phyloP scores from a whole-genome alignment of 2,113 vertebrate species.

The Peromyscus maniculatus region DNA sequence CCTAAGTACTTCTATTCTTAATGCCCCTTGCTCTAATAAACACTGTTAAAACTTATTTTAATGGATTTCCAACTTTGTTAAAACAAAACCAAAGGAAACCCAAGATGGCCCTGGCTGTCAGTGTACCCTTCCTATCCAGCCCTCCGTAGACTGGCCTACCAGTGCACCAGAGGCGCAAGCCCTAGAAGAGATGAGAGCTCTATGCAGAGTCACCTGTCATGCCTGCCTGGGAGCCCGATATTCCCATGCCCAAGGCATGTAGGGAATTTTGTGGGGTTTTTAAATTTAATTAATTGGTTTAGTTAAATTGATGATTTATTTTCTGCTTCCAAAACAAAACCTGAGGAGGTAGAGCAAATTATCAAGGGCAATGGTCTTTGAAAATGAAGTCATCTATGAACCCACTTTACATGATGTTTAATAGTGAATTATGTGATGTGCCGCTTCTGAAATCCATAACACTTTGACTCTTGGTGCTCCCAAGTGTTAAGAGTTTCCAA shows the following conservation, averaged over 20 bases:
- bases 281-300: background rate
- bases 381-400: conserved; percentile 27
- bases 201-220: background rate
- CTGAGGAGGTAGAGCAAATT: background rate
- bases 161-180: background rate
- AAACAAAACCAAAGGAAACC: background rate
- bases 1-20: background rate
- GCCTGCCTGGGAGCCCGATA: background rate
- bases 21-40: background rate
- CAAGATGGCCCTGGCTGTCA: background rate
- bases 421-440: background rate
- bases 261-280: background rate
- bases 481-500: background rate
- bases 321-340: background rate
- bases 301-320: background rate
- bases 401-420: conserved; percentile 25
- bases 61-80: background rate
- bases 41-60: background rate
- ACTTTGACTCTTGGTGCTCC: conserved; percentile 11
- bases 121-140: background rate
- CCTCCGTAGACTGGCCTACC: background rate
- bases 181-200: background rate
- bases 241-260: too few species aligned
- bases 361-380: conserved; percentile 31
- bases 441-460: conserved; percentile 21